These are phyloP conservation scores for Nomada fabriciana DNA, from an alignment of 2,888 invertebrate species.

Conservation along the genomic window DNA sequence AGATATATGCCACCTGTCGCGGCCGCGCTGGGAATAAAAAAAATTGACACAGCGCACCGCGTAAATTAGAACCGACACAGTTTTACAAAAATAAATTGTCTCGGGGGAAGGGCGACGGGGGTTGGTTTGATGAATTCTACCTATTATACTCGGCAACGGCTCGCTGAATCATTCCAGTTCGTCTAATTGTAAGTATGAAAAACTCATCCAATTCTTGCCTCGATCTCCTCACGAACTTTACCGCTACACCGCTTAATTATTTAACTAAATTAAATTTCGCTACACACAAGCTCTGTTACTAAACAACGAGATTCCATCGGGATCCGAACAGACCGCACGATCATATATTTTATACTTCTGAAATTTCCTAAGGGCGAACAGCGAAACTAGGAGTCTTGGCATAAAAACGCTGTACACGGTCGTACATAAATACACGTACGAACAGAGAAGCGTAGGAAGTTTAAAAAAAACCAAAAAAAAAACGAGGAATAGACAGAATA, in stretches of 20 bases:
- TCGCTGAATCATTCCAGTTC: neutral
- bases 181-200: neutral
- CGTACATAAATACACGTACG: neutral
- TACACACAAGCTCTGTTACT: neutral
- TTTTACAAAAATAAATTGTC: slow-evolving; percentile 70
- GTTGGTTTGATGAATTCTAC: neutral
- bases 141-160: slow-evolving; percentile 37
- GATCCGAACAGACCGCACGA: too few species aligned
- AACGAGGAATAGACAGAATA: neutral
- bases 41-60: slow-evolving; percentile 34
- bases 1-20: slow-evolving; percentile 40
- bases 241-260: neutral
- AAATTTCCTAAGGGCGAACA: neutral
- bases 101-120: neutral
- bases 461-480: neutral
- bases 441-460: neutral
- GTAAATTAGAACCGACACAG: slow-evolving; percentile 55
- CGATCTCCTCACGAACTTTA: neutral
- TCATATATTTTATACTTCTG: too few species aligned
- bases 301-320: too few species aligned
- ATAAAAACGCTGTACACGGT: neutral
- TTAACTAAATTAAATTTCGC: neutral
- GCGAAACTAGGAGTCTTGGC: neutral
- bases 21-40: slow-evolving; percentile 20
- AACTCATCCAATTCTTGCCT: neutral